A percentile compares a stretch with the other conserved stretches of the same genome.
Evolutionary conservation across 2,113 vertebrate genomes (phyloP).

Genomic region (Alosa alosa): DNA sequence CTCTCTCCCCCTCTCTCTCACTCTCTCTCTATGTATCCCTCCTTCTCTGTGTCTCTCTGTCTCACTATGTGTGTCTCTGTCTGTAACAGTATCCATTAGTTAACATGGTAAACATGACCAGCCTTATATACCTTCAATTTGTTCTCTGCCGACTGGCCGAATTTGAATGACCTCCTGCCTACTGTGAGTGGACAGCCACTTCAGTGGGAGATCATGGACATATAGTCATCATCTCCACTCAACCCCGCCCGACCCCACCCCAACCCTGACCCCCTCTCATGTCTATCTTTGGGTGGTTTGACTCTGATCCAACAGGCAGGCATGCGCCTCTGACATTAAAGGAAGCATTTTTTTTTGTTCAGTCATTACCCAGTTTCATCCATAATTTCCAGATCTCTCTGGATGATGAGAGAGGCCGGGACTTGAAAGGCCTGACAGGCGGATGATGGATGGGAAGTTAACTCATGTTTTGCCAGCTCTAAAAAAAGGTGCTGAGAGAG

Average conservation of each 20-base stretch:
- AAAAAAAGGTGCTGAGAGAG: not conserved
- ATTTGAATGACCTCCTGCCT: not conserved
- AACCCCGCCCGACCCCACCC: no score
- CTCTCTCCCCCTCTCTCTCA: no score
- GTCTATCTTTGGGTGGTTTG: no score
- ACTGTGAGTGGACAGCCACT: not conserved
- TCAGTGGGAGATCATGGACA: not conserved
- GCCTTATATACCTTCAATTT: not conserved
- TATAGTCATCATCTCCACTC: no score
- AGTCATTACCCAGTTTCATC: slow-evolving; percentile 3
- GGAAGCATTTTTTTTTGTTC: not conserved
- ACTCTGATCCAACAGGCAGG: no score
- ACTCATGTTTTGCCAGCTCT: slow-evolving; percentile 8
- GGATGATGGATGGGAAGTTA: slow-evolving; percentile 7
- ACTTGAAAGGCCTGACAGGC: not conserved
- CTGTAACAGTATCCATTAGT: not conserved
- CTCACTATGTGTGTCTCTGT: not conserved
- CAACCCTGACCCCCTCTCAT: no score
- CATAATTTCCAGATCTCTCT: not conserved
- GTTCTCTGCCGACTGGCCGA: not conserved
- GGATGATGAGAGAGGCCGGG: not conserved
- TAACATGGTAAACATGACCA: not conserved
- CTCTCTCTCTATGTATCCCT: not conserved
- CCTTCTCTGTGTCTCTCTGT: not conserved
- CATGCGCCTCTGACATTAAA: not conserved